Conservation (phyloP, 1,140 invertebrate genomes). For the Drosophila ficusphila region DNA sequence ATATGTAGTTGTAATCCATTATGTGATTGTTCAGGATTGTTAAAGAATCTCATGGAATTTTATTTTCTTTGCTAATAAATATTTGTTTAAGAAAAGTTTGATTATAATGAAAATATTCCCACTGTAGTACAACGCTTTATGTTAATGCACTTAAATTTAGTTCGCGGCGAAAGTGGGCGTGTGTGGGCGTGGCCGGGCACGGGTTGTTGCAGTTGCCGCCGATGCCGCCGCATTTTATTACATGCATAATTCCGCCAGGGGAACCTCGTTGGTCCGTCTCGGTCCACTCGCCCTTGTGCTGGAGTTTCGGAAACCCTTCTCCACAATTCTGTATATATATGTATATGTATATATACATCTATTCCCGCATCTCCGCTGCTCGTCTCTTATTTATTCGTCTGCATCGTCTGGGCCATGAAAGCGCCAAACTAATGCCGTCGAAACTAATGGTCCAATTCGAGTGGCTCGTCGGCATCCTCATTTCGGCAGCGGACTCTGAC, state of each 20-base stretch:
- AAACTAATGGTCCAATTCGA: slow-evolving; percentile 83
- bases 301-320: not conserved
- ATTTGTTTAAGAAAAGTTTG: too few species aligned
- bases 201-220: slow-evolving; percentile 57
- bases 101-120: not conserved
- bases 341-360: slow-evolving; percentile 13
- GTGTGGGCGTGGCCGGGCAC: slow-evolving; percentile 41
- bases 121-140: slow-evolving; percentile 58
- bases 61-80: not conserved
- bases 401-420: slow-evolving; percentile 62
- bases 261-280: slow-evolving; percentile 28
- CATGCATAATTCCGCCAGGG: slow-evolving; percentile 76
- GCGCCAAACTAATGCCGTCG: slow-evolving; percentile 80
- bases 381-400: slow-evolving; percentile 73
- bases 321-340: not conserved
- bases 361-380: slow-evolving; percentile 41
- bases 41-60: too few species aligned
- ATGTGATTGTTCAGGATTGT: too few species aligned
- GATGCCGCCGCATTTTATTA: slow-evolving; percentile 73
- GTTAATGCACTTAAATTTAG: slow-evolving; percentile 82
- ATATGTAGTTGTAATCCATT: too few species aligned
- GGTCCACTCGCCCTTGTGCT: slow-evolving; percentile 19
- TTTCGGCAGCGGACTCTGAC: slow-evolving; percentile 14
- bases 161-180: slow-evolving; percentile 51
- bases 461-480: slow-evolving; percentile 67